A percentile compares a stretch with the other conserved stretches of the same genome.
Evolutionary conservation across 2,113 vertebrate genomes (phyloP).

Genomic region (Cheirogaleus medius): DNA sequence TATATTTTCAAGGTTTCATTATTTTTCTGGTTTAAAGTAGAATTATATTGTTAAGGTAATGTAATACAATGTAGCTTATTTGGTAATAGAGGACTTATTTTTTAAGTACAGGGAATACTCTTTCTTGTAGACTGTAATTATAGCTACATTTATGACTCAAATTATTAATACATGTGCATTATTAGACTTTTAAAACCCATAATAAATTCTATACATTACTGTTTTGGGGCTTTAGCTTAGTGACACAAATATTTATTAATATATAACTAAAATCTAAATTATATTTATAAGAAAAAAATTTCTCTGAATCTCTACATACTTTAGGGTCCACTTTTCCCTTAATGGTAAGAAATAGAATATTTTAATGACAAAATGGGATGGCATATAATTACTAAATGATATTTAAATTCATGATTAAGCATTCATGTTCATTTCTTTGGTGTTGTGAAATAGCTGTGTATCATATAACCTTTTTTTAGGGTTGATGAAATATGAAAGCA

Average conservation of each 20-base stretch:
- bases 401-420: conserved; percentile 2
- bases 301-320: not conserved
- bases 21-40: conserved; percentile 8
- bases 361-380: not conserved
- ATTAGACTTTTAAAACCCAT: conserved; percentile 41
- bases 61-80: not conserved
- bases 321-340: not conserved
- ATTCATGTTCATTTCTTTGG: not conserved
- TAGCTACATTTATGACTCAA: not conserved
- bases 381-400: not conserved
- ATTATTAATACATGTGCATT: conserved; percentile 9
- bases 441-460: not conserved
- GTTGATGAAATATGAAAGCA: not conserved
- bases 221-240: not conserved
- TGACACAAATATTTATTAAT: conserved; percentile 33
- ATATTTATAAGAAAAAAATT: not conserved
- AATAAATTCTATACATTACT: conserved; percentile 17
- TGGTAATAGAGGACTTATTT: conserved; percentile 16
- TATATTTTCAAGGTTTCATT: conserved; percentile 63
- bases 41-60: conserved; percentile 22
- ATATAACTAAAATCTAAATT: not conserved
- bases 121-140: conserved; percentile 22
- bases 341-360: not conserved
- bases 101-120: not conserved
- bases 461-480: not conserved